phyloP scores from a whole-genome alignment of 2,888 invertebrate genomes.

The Drosophila eohydei region DNA sequence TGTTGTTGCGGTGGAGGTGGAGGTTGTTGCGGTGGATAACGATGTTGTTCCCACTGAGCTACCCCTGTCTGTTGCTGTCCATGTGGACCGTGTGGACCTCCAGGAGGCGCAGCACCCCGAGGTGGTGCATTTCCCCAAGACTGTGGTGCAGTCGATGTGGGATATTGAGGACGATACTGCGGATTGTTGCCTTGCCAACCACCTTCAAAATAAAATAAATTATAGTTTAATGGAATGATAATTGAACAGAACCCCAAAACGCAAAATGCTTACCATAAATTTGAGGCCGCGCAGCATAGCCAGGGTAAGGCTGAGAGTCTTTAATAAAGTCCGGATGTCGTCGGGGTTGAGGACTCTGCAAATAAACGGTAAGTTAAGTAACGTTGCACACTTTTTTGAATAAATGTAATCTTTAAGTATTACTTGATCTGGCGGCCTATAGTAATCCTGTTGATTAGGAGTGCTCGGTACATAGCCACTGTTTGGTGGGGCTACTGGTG shows the following conservation, averaged over 20 bases:
- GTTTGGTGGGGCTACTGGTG: constrained; percentile 85
- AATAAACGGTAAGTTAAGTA: constrained; percentile 48
- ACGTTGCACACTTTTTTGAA: neutral
- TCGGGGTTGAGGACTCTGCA: constrained; percentile 89
- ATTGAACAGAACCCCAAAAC: neutral
- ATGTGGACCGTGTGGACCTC: constrained; percentile 82
- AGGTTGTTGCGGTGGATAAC: constrained; percentile 85
- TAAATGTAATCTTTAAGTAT: constrained; percentile 5
- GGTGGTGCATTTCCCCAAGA: constrained; percentile 83
- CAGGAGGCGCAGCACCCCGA: constrained; percentile 82
- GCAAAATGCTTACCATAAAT: constrained; percentile 87
- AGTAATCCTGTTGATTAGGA: constrained; percentile 87
- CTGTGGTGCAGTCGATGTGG: constrained; percentile 82
- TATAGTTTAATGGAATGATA: neutral
- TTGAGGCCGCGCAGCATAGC: constrained; percentile 88
- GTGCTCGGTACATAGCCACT: constrained; percentile 85
- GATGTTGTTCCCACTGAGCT: constrained; percentile 85
- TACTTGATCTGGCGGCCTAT: constrained; percentile 86
- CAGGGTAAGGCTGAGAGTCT: constrained; percentile 89
- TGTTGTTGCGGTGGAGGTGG: constrained; percentile 84
- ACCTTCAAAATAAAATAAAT: constrained; percentile 75
- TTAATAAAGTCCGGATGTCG: constrained; percentile 94
- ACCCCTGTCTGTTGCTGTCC: constrained; percentile 83
- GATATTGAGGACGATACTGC: constrained; percentile 85
- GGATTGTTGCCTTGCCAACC: constrained; percentile 88